Base-by-base conservation (phyloP, 2,113 vertebrate genomes). In the Oryzias curvinotus region DNA sequence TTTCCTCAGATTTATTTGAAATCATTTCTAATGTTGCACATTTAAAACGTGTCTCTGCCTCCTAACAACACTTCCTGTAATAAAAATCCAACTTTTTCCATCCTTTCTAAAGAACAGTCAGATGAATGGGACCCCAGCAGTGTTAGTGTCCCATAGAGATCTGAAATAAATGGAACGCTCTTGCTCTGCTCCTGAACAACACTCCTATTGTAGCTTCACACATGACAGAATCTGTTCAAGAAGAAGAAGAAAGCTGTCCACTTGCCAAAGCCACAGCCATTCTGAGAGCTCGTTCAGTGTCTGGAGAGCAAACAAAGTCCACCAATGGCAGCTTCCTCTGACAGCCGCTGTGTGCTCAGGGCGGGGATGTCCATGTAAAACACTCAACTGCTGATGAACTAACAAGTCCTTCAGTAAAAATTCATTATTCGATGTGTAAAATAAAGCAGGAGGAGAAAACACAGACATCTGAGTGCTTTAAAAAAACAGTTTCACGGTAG, bases 221-320 rank as follows among this genome's bases (percentile, higher is more conserved):
- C 81, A 82, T 75, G 79, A 88, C 81, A 77, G 83, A 82, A 67
- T 83, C 74, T 72, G 65, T 82, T 87, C 87, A 87, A 82, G 76
- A 78, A 80, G 59, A 78, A 80, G 59, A 43, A 64, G 73, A 60
- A 51, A 57, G 71, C 62, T 57, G 80, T 60, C 16, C 15, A 41
- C 19, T 5, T 14, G 84, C 81, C 79, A 81, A 45, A 15, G 47
- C 46, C 74, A 77, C 78, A 52, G 66, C 53, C 54, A 45, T 71
- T 41, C 18, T 0, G 49, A 79, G 77, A 72, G 51, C 53, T 45
- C 30, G 63, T 26, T 58, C 26, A 5, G 69, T 21, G 66, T 44
- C 55, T 48, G 12, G 41, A 80, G 62, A 67, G 78, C 75, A 79
- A 81, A 83, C 82, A 85, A 74, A 68, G 60, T 50, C 17, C 26